A percentile compares a stretch with the other conserved stretches of the same genome.
Evolutionary conservation across 2,888 invertebrate species (phyloP).

Genomic region (Eurois occulta): DNA sequence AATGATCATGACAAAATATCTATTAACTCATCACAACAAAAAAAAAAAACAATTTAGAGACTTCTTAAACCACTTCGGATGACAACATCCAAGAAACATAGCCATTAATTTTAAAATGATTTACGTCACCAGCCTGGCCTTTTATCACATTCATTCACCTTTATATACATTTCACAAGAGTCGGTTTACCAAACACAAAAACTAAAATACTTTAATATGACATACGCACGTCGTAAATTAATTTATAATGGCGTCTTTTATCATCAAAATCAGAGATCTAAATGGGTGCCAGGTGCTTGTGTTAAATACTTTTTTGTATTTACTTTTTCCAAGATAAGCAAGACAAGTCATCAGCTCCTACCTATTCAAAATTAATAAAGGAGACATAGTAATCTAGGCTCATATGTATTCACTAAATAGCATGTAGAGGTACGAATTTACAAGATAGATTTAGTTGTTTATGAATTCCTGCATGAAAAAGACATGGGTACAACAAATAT

Average conservation of each 20-base stretch:
- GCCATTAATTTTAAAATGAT: constrained; percentile 55
- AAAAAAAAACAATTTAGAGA: constrained; percentile 19
- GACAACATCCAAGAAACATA: constrained; percentile 36
- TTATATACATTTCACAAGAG: constrained; percentile 56
- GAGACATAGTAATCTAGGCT: not conserved
- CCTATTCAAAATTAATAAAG: not conserved
- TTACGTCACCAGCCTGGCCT: constrained; percentile 53
- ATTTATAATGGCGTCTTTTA: constrained; percentile 48
- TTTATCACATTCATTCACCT: constrained; percentile 54
- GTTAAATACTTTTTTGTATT: not conserved
- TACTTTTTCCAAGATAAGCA: not conserved
- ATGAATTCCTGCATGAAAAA: not conserved
- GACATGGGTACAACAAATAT: too few species aligned
- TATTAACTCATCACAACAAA: not conserved
- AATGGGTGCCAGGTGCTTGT: constrained; percentile 15
- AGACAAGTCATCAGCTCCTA: not conserved
- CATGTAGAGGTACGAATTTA: not conserved
- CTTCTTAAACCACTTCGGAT: constrained; percentile 12
- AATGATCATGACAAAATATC: not conserved
- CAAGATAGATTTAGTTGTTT: not conserved
- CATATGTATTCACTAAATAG: not conserved
- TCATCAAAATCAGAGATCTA: constrained; percentile 33
- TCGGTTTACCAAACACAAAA: constrained; percentile 44
- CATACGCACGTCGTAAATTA: constrained; percentile 56
- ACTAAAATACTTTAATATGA: constrained; percentile 50